Base-by-base conservation (phyloP, 2,113 vertebrate genomes). In the Hoplias malabaricus region DNA sequence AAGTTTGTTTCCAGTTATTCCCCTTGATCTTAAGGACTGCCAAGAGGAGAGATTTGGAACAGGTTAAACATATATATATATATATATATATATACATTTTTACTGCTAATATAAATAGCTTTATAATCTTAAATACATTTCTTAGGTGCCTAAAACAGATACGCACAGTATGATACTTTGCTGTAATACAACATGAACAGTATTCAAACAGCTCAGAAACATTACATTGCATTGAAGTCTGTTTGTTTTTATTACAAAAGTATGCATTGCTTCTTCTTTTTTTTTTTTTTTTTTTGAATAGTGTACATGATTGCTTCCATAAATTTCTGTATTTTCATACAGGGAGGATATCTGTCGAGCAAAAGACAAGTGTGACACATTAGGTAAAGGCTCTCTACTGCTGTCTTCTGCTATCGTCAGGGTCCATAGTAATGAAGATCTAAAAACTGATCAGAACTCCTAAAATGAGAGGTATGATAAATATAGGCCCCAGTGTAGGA, bases 271-370 rank as follows among this genome's bases (percentile, higher is more conserved):
- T 6, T n/a, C 57, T n/a, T 25, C 4, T 42, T 61, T 16, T 1
- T 6, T n/a, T 72, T n/a, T 25, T 4, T 42, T 13, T 40, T 33
- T 57, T 21, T 67, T 9, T 66, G 19, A 61, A 12, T 59, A 36
- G 29, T 31, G 33, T 36, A 4, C 7, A 21, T 9, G n/a, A 34
- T 36, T 74, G 71, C 6, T 16, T 36, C n/a, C n/a, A n/a, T n/a
- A n/a, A n/a, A n/a, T 53, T n/a, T 80, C 57, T 6, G 54, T 71
- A 27, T 84, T 6, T 84, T 43, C 16, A 80, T 92, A 42, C 90
- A 99, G 97, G 91, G 95, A 99, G 90, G 97, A 99, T 89, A 99
- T 99, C 84, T 99, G 97, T 91, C 93, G 96, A 82, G 94, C 94
- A 29, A 96, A 94, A 91, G 95, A 98, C 85, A 98, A 96, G 88